These are phyloP conservation scores for Ashinkailepas kermadecensis DNA, from an alignment of 2,888 invertebrate genomes.

Conservation along the genomic window DNA sequence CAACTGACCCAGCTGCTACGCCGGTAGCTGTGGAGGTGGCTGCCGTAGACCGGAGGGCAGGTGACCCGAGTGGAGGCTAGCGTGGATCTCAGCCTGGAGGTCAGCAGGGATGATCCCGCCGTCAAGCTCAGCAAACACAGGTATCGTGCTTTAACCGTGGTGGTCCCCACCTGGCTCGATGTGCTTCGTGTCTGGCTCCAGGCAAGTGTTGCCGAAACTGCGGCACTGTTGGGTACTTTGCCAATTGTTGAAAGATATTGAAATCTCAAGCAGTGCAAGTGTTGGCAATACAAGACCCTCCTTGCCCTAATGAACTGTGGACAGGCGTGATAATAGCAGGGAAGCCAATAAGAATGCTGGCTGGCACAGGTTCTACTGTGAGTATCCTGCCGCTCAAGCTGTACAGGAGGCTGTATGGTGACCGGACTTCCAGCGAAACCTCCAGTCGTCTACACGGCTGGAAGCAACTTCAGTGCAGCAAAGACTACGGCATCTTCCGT, in stretches of 20 bases:
- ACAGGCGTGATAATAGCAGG: not conserved
- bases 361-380: not conserved
- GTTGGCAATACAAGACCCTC: not conserved
- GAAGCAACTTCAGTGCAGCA: not conserved
- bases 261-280: not conserved
- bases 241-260: not conserved
- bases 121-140: too few relatives aligned
- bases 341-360: not conserved
- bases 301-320: not conserved
- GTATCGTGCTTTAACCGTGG: too few relatives aligned
- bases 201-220: not conserved
- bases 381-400: not conserved
- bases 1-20: too few relatives aligned
- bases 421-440: not conserved
- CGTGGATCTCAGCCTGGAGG: too few relatives aligned
- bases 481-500: not conserved
- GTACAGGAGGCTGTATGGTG: not conserved
- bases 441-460: too few relatives aligned
- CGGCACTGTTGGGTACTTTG: not conserved
- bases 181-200: too few relatives aligned
- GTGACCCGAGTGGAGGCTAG: too few relatives aligned
- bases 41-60: too few relatives aligned
- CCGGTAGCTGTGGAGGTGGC: too few relatives aligned
- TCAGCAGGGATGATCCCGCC: too few relatives aligned
- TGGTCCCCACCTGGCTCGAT: too few relatives aligned